phyloP scores from a whole-genome alignment of 2,797 vertebrate genomes.

The Dermochelys coriacea region DNA sequence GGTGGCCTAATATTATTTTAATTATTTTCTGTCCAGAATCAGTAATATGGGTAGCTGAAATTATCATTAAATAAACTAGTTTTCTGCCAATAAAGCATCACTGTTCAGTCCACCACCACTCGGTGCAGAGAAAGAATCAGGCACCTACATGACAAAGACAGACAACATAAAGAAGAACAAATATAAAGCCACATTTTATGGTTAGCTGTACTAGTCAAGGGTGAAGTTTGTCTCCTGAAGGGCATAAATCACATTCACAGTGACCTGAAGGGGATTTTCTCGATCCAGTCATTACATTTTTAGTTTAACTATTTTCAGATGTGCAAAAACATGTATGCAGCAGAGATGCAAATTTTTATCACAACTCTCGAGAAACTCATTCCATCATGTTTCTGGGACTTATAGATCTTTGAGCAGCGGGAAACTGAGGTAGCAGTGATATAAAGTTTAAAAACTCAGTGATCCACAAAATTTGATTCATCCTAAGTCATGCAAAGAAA shows the following conservation, averaged over 20 bases:
- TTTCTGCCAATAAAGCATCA: neutral
- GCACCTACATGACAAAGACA: conserved; percentile 16
- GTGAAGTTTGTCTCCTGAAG: conserved; percentile 40
- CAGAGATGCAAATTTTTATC: conserved; percentile 66
- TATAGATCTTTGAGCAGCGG: conserved; percentile 65
- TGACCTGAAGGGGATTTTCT: conserved; percentile 76
- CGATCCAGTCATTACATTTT: conserved; percentile 74
- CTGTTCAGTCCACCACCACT: neutral
- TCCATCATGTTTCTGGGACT: conserved; percentile 56
- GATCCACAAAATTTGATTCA: conserved; percentile 64
- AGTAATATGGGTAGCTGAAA: neutral
- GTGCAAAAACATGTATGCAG: conserved; percentile 68
- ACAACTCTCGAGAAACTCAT: conserved; percentile 61
- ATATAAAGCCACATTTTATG: conserved; percentile 7
- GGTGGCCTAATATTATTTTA: neutral
- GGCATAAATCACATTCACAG: conserved; percentile 72
- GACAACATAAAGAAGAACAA: conserved; percentile 34
- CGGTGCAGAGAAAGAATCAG: neutral
- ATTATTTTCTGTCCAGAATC: conserved; percentile 10
- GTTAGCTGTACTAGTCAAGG: conserved; percentile 8
- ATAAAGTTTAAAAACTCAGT: conserved; percentile 66
- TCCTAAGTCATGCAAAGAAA: conserved; percentile 41
- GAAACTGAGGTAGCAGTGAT: conserved; percentile 18
- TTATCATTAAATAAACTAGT: neutral
- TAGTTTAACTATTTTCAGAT: conserved; percentile 79